Conservation (phyloP, 2,113 vertebrate species). For the Aegypius monachus region DNA sequence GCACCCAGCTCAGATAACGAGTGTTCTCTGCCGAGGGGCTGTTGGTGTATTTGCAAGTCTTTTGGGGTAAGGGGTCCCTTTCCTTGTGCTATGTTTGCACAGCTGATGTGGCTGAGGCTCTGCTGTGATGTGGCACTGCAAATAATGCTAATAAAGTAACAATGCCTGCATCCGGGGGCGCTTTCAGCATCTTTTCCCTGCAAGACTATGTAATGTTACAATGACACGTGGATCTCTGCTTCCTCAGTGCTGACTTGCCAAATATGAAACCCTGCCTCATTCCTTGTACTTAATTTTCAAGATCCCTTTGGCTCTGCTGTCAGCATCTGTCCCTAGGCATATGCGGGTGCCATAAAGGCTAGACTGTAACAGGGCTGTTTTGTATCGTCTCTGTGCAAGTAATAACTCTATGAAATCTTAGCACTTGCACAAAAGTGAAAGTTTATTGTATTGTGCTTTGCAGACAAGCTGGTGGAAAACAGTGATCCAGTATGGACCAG, state of each 20-base stretch:
- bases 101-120: not conserved
- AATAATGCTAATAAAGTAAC: not conserved
- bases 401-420: not conserved
- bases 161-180: not conserved
- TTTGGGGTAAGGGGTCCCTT: not conserved
- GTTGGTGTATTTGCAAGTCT: not conserved
- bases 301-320: not conserved
- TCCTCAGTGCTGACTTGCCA: not conserved
- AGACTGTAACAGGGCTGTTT: not conserved
- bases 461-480: not conserved
- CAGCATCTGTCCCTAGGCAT: not conserved
- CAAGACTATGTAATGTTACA: not conserved
- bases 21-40: not conserved
- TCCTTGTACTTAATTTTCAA: not conserved
- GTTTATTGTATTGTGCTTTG: not conserved
- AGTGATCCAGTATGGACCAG: not conserved
- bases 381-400: not conserved
- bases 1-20: not conserved
- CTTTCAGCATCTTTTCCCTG: not conserved
- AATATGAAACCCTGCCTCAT: not conserved
- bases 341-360: not conserved
- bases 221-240: not conserved
- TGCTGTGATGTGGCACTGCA: not conserved
- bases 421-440: not conserved
- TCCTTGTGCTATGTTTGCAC: not conserved